Base-by-base conservation (phyloP, 2,888 invertebrate genomes). In the Drosophila dives region DNA sequence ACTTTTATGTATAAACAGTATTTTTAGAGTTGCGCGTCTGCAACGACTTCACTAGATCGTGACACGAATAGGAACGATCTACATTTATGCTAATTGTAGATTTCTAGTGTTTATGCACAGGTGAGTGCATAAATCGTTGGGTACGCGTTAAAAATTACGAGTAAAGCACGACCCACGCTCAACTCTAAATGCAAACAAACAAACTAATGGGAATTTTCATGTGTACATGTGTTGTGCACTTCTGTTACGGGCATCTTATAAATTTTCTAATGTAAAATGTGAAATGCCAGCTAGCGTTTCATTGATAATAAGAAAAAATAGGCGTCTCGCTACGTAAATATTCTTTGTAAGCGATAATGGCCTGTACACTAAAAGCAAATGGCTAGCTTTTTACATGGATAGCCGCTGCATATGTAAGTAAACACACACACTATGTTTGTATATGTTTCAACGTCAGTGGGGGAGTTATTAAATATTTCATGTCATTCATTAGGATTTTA, bases 301-400 rank as follows among this genome's bases (percentile, higher is more conserved):
- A 45, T 45, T 45, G 45, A 45, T 45, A 45, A 23, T 26, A 45
- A n/a, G 45, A 45, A 23, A 45, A 34, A 38, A 55, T 29, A n/a
- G 26, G 26, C 36, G 3, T 54, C 11, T 50, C 33, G 64, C 32
- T 42, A 68, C 38, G 68, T 55, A 68, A 68, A 45, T 58, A 54
- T 62, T 78, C 58, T 74, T 73, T 77, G 76, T 73, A 29, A 53
- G 51, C 55, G 49, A 60, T 75, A 72, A 73, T 77, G 15, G 38
- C 49, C 53, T 62, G 29, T 62, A 65, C 61, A 59, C 59, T 29
- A 45, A 45, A 45, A 45, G 20, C 20, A 48, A 40, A 61, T 10
- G 49, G 34, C 12, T 49, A 38, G 29, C 32, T 61, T 59, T 54
- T 61, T 42, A 42, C 38, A 56, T 45, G 23, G 8, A 23, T 45